phyloP scores from a whole-genome alignment of 2,888 invertebrate genomes.

The Scaptomyza tumidula region DNA sequence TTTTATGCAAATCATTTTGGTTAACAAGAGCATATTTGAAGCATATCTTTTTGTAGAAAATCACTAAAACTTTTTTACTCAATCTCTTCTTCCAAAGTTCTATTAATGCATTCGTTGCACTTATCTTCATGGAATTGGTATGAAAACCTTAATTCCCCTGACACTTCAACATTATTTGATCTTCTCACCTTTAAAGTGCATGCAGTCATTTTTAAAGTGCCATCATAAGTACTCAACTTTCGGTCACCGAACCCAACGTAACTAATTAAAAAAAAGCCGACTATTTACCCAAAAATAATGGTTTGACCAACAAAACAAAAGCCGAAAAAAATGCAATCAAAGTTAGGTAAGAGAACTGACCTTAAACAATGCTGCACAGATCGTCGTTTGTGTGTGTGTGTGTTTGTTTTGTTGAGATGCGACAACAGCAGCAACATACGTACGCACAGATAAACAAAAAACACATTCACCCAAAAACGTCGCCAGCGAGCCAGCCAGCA shows the following conservation, averaged over 20 bases:
- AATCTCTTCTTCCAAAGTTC: background rate
- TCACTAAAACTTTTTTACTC: background rate
- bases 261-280: constrained; percentile 51
- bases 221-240: constrained; percentile 13
- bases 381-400: constrained; percentile 26
- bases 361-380: constrained; percentile 78
- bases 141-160: background rate
- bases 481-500: constrained; percentile 28
- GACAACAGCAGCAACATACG: constrained; percentile 22
- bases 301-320: constrained; percentile 46
- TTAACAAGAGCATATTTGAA: background rate
- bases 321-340: constrained; percentile 64
- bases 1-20: background rate
- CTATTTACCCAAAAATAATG: constrained; percentile 34
- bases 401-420: constrained; percentile 13
- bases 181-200: constrained; percentile 41
- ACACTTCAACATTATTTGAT: constrained; percentile 37
- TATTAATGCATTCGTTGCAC: background rate
- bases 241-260: constrained; percentile 42
- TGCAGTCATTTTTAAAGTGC: constrained; percentile 23
- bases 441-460: constrained; percentile 29
- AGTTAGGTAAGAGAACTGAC: constrained; percentile 79
- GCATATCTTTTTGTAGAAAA: background rate
- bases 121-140: background rate
- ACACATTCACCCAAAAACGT: constrained; percentile 62